Base-by-base conservation (phyloP, 2,113 vertebrate species). In the Hylia prasina region DNA sequence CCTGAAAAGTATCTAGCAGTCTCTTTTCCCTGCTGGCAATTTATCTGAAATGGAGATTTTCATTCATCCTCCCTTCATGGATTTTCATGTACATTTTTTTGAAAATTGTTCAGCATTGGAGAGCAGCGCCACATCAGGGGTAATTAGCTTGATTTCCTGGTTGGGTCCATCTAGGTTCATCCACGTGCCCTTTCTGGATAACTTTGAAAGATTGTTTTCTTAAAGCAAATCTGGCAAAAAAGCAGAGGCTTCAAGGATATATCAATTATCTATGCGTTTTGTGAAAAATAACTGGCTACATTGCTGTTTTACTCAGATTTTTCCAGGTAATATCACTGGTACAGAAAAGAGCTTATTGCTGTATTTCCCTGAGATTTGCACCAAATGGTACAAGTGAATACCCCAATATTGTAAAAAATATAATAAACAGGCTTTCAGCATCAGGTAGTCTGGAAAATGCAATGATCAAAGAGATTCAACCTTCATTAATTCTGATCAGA, bases 351-450 rank as follows among this genome's bases (percentile, higher is more conserved):
- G 3, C 5, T 42, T 89, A 30, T 20, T 72, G 11, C 19, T 82
- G 15, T 35, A 58, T 50, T 78, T 90, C 22, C 24, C 19, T n/a
- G 22, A 90, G 20, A 72, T 72, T 77, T 87, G 11, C 6, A 50
- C 5, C 5, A 78, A 87, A 50, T 31, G 13, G 4, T 66, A 87
- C 14, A 66, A 75, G 23, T n/a, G 7, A 77, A 76, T 47, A 51
- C 4, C 11, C 1, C 0, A 2, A 44, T 10, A 28, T 4, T 76
- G 7, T 2, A 2, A 53, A 88, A 88, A 87, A 65, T 14, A 19
- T 21, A 63, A 39, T 0, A 0, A 71, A 63, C 5, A 7, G 68
- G 56, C 23, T 78, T 61, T 37, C 57, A 76, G 17, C 5, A 64
- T 45, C 56, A 35, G 51, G 39, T 25, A 56, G 15, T 51, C 15